These are phyloP conservation scores for Chionis minor DNA, from an alignment of 2,113 vertebrate species.

Conservation along the genomic window DNA sequence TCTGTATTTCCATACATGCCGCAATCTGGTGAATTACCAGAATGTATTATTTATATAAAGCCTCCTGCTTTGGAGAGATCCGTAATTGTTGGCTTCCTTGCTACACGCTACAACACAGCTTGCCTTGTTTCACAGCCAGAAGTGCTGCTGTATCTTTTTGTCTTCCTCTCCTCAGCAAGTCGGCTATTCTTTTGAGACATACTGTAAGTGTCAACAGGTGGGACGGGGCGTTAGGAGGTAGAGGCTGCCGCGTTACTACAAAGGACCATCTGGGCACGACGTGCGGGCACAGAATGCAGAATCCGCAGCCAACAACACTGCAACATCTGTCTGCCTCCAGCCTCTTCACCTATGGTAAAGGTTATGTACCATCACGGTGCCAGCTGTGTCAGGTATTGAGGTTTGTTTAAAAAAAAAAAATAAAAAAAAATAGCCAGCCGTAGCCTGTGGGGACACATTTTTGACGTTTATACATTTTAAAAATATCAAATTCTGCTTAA, in stretches of 20 bases:
- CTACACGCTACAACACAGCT: neutral
- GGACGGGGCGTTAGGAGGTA: neutral
- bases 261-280: constrained; percentile 21
- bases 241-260: neutral
- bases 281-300: neutral
- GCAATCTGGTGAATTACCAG: neutral
- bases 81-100: neutral
- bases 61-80: constrained; percentile 21
- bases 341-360: constrained; percentile 25
- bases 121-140: constrained; percentile 42
- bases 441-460: neutral
- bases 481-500: neutral
- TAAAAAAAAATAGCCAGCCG: neutral
- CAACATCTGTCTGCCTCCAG: constrained; percentile 55
- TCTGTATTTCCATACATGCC: neutral
- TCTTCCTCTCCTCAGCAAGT: neutral
- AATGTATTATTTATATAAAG: constrained; percentile 1
- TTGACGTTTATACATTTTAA: neutral
- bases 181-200: neutral
- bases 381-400: neutral
- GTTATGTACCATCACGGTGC: neutral
- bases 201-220: constrained; percentile 31
- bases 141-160: constrained; percentile 27
- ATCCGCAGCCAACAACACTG: neutral
- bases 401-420: neutral